Percentiles rank a stretch among this genome's conserved stretches.
Conservation (phyloP, 2,113 vertebrate genomes). For the Apistogramma diplotaenia region DNA sequence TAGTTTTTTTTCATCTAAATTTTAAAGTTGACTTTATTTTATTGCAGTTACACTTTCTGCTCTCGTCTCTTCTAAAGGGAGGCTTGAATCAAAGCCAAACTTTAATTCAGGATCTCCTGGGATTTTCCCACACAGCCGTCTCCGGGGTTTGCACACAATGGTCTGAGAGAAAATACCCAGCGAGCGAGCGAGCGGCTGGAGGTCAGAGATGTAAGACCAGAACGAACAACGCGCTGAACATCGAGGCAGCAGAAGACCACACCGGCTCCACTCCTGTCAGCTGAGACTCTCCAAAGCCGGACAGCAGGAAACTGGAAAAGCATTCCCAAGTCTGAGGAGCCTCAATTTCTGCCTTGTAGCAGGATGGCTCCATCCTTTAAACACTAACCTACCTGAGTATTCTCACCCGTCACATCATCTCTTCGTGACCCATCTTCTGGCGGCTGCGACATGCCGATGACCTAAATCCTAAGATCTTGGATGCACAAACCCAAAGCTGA, state of each 20-base stretch:
- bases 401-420: no score
- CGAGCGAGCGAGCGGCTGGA: not conserved
- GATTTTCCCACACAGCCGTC: not conserved
- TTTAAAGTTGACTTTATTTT: not conserved
- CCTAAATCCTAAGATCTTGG: not conserved
- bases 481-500: not conserved
- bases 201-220: not conserved
- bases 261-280: rapidly evolving
- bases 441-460: not conserved
- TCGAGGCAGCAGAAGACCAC: not conserved
- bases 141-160: not conserved
- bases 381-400: no score
- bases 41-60: not conserved
- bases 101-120: not conserved
- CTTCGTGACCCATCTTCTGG: no score
- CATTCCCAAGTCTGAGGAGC: rapidly evolving
- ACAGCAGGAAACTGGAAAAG: not conserved
- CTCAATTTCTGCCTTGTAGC: not conserved
- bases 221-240: rapidly evolving
- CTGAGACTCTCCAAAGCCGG: not conserved
- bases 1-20: not conserved
- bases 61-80: not conserved
- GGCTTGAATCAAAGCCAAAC: not conserved
- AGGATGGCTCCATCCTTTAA: no score
- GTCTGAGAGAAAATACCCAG: not conserved